phyloP scores from a whole-genome alignment of 2,888 invertebrate genomes.

The Sarcophaga rosellei region DNA sequence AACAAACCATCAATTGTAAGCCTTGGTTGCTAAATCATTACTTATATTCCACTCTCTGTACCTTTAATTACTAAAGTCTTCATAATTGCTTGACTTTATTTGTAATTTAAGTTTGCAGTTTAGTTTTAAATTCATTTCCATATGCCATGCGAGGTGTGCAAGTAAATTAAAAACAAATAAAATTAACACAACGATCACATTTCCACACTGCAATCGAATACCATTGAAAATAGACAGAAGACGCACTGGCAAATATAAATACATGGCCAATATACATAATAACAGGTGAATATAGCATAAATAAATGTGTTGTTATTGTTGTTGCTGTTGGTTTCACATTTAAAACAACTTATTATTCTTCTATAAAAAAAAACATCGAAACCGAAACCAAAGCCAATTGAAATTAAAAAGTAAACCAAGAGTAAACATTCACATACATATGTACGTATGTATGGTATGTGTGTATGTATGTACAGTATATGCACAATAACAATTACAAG shows the following conservation, averaged over 20 bases:
- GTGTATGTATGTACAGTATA: too few relatives aligned
- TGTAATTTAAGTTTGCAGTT: not conserved
- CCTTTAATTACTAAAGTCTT: too few relatives aligned
- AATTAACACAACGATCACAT: conserved; percentile 62
- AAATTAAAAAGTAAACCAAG: conserved; percentile 56
- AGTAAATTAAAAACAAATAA: conserved; percentile 25
- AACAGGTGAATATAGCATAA: not conserved
- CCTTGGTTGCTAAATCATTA: too few relatives aligned
- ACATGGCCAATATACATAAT: not conserved
- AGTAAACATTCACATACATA: not conserved
- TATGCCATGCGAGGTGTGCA: not conserved
- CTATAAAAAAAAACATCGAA: not conserved
- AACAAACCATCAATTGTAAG: too few relatives aligned
- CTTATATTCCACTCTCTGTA: too few relatives aligned
- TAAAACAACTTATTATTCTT: too few relatives aligned
- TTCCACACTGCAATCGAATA: conserved; percentile 50
- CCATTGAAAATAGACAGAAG: not conserved
- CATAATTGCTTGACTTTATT: not conserved
- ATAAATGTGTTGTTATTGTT: too few relatives aligned
- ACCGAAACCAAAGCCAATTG: conserved; percentile 38
- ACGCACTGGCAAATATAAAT: not conserved
- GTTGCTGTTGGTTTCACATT: too few relatives aligned
- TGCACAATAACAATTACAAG: not conserved
- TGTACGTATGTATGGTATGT: too few relatives aligned
- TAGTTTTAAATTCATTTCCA: not conserved